Evolutionary conservation across 2,888 invertebrate genomes (phyloP), one percentile per base, ranked within the genome.

Genomic region (Cybosia mesomella): DNA sequence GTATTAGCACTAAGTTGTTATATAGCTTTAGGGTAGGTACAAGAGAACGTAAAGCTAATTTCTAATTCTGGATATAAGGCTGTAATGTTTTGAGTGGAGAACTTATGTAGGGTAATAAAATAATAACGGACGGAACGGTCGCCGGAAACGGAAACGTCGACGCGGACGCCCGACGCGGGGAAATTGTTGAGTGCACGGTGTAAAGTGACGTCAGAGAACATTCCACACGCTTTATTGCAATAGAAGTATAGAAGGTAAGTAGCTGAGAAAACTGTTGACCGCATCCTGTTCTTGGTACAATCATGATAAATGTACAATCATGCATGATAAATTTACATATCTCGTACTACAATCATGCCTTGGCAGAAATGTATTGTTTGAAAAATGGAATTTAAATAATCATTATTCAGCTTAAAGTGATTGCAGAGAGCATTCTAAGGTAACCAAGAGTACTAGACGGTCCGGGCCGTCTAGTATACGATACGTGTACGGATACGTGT

Each of bases 141-240:
- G 82, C 77, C 85, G 87, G 87, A 88, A 85, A 67, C 82, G 89
- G 88, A 89, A 88, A 85, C 84, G 83, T 79, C 77, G 74, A 74
- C 76, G 82, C 80, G 83, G 86, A 85, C 84, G 85, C 81, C 80
- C 72, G 78, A 73, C 73, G 74, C 62, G 76, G 76, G 77, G 70
- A 81, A 85, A 85, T 85, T 85, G 84, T 81, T 75, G 78, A 75
- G 77, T 80, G 79, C 80, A 76, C 78, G 77, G 80, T 77, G 73
- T 76, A 69, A 69, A 70, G 70, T 78, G 80, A 78, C 78, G 80
- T 75, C 75, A 78, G 59, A 59, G 64, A 24, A 58, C 21, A 21
- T 61, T 53, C 58, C 54, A 62, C 13, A 62, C 54, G 49, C 34
- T 32, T 61, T 49, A 71, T 53, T 53, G 61, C 67, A 24, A 49